Evolutionary conservation across 2,113 vertebrate genomes (phyloP).

Genomic region (Tursiops truncatus): DNA sequence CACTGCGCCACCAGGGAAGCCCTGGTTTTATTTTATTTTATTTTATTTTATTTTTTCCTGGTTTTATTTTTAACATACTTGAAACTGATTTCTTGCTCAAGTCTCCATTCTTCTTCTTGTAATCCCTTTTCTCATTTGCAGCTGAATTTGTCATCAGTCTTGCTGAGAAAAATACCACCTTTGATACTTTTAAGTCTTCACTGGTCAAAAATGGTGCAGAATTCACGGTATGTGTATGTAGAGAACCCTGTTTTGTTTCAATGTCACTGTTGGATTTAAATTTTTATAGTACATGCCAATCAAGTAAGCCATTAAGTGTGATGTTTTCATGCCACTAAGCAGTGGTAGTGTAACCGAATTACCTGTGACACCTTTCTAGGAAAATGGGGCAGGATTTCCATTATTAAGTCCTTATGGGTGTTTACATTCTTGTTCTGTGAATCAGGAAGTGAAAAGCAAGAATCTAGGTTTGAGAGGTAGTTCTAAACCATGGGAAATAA

Average conservation of each 20-base stretch:
- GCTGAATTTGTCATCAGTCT: conserved; percentile 97
- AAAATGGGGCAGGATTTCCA: neutral
- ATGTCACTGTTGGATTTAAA: conserved; percentile 6
- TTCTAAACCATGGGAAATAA: conserved; percentile 6
- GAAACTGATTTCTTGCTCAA: neutral
- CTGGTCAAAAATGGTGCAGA: conserved; percentile 95
- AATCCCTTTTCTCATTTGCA: conserved; percentile 62
- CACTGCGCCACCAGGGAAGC: too few species aligned
- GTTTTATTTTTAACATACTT: conserved; percentile 5
- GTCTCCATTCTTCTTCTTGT: neutral
- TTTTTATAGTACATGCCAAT: neutral
- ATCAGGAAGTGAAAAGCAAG: neutral
- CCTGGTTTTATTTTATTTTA: neutral
- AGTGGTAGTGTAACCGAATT: accelerated
- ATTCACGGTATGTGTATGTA: conserved; percentile 90
- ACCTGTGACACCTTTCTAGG: neutral
- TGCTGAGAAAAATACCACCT: conserved; percentile 91
- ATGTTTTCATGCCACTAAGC: neutral
- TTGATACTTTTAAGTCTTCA: conserved; percentile 92
- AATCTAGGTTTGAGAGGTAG: neutral
- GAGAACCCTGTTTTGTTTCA: neutral
- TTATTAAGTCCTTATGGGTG: neutral
- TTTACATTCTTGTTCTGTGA: neutral
- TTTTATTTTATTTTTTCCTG: neutral
- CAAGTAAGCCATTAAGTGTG: neutral